These are phyloP conservation scores for Iphiclides podalirius DNA, from an alignment of 2,888 invertebrate genomes.

Conservation along the genomic window DNA sequence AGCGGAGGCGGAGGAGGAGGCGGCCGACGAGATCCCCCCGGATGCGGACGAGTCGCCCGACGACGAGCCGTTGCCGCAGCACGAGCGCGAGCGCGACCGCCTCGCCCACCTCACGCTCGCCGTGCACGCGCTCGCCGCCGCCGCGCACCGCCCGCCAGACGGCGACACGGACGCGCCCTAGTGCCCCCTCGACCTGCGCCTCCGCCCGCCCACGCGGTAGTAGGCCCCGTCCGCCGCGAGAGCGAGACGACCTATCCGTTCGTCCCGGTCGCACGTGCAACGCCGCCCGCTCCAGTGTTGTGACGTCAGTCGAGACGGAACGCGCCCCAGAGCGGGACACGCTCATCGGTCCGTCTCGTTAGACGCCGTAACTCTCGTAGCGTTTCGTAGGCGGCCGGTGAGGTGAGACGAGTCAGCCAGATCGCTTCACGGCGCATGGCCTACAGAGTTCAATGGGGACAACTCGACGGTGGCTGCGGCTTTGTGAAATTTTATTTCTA, in stretches of 20 bases:
- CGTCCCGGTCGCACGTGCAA: too few species aligned
- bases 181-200: slow-evolving; percentile 22
- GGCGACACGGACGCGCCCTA: slow-evolving; percentile 28
- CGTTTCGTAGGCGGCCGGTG: too few species aligned
- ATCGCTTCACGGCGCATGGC: background rate
- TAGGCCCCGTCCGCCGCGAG: too few species aligned
- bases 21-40: slow-evolving; percentile 35
- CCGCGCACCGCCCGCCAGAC: slow-evolving; percentile 30
- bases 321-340: too few species aligned
- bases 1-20: slow-evolving; percentile 41
- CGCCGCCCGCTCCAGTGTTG: too few species aligned
- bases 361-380: too few species aligned
- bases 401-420: too few species aligned
- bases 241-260: too few species aligned
- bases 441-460: background rate
- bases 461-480: background rate
- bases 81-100: slow-evolving; percentile 33
- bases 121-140: slow-evolving; percentile 41
- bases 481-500: background rate
- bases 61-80: slow-evolving; percentile 32
- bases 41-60: slow-evolving; percentile 35
- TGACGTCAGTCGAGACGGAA: too few species aligned
- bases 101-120: slow-evolving; percentile 40
- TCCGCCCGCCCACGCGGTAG: background rate
- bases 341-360: too few species aligned